Percentiles rank a stretch among this genome's conserved stretches.
phyloP scores from a whole-genome alignment of 2,797 vertebrate species.

The Hippocampus kuda region DNA sequence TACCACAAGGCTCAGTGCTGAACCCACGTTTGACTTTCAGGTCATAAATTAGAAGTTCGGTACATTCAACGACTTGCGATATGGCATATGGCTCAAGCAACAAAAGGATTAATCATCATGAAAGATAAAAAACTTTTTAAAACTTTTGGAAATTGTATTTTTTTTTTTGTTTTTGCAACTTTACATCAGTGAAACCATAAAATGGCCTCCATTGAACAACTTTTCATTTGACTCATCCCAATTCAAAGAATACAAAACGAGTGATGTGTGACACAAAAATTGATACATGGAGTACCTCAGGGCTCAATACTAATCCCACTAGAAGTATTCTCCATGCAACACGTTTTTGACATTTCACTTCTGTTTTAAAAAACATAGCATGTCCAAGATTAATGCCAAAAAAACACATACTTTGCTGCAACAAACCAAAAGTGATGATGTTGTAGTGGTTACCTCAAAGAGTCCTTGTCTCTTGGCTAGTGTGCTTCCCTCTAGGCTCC shows the following conservation, averaged over 20 bases:
- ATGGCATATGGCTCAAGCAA: too few species aligned
- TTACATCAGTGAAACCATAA: too few species aligned
- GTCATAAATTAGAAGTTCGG: too few species aligned
- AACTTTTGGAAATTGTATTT: too few species aligned
- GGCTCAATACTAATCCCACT: not conserved
- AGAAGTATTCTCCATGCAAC: not conserved
- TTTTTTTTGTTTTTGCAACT: too few species aligned
- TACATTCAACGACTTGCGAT: not conserved
- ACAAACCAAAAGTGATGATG: not conserved
- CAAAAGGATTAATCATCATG: too few species aligned
- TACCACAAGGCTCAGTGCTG: not conserved
- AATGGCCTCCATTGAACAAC: too few species aligned
- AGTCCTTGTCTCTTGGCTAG: constrained; percentile 81
- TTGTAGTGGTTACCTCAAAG: constrained; percentile 72
- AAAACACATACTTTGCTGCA: too few species aligned
- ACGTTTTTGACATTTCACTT: not conserved
- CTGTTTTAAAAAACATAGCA: not conserved
- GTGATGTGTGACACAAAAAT: too few species aligned
- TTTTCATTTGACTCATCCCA: too few species aligned
- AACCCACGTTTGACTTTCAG: not conserved
- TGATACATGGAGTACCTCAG: not conserved
- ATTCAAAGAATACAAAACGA: too few species aligned
- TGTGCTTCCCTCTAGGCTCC: constrained; percentile 77
- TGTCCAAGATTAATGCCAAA: not conserved
- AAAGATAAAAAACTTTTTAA: too few species aligned